Conservation (phyloP, 92 coral and sea anemone genomes). For the Virgularia gustaviana region DNA sequence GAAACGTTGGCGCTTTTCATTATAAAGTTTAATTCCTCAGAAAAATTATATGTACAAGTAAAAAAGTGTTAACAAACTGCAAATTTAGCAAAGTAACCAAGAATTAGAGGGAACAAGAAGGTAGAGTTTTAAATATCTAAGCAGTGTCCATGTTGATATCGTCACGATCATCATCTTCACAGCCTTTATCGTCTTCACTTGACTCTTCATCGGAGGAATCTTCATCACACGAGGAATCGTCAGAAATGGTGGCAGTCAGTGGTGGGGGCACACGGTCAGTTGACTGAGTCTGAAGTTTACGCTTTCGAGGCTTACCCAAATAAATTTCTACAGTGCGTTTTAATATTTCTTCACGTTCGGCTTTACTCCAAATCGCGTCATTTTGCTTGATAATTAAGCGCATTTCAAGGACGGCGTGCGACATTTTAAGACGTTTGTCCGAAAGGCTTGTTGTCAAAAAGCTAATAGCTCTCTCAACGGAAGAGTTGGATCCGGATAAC, state of each 20-base stretch:
- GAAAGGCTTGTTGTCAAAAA: constrained; percentile 11
- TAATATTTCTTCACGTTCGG: neutral
- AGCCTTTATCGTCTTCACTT: neutral
- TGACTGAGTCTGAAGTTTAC: neutral
- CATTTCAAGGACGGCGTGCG: neutral
- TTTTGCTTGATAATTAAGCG: neutral
- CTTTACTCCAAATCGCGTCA: neutral
- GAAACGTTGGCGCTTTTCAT: no score
- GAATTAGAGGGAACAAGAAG: no score
- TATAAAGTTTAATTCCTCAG: no score
- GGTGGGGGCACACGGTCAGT: no score
- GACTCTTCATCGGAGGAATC: neutral
- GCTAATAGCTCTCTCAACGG: constrained; percentile 1
- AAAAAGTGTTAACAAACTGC: neutral
- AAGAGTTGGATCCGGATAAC: neutral
- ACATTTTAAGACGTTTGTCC: neutral
- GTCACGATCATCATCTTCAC: neutral
- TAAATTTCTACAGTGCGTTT: neutral
- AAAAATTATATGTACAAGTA: neutral
- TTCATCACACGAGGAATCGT: neutral
- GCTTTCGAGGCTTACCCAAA: neutral
- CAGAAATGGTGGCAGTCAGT: no score
- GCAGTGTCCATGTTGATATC: no score
- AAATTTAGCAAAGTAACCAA: no score
- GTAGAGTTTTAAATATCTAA: no score